Evolutionary conservation across 2,113 vertebrate genomes (phyloP).

Genomic region (Nothocercus julius): DNA sequence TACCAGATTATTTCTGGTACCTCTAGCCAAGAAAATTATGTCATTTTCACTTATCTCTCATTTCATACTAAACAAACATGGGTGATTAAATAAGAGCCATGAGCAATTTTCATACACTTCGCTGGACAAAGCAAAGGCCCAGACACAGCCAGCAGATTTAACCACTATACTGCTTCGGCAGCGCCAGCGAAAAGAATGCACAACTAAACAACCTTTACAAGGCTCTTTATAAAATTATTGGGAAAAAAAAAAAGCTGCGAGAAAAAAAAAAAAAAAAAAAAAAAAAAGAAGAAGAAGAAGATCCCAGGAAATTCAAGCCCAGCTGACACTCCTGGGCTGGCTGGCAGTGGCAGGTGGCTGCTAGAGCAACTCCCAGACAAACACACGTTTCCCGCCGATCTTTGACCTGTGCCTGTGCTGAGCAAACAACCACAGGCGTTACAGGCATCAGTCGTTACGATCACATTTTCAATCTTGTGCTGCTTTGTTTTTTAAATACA

Average conservation of each 20-base stretch:
- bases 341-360: constrained; percentile 22
- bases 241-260: neutral
- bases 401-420: constrained; percentile 15
- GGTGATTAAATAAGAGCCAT: neutral
- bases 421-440: neutral
- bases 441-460: neutral
- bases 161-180: neutral
- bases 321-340: neutral
- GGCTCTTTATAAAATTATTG: neutral
- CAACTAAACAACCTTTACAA: neutral
- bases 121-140: neutral
- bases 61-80: neutral
- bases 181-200: neutral
- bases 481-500: neutral
- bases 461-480: neutral
- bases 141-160: neutral
- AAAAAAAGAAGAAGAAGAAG: neutral
- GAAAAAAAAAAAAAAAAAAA: neutral
- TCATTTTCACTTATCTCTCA: neutral
- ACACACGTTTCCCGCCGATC: constrained; percentile 56
- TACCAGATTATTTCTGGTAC: neutral
- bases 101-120: neutral
- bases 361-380: constrained; percentile 40
- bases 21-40: neutral
- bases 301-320: neutral